Evolutionary conservation across 2,113 vertebrate species (phyloP), one percentile per base, ranked within the genome.

Genomic region (Hemiprocne comata): DNA sequence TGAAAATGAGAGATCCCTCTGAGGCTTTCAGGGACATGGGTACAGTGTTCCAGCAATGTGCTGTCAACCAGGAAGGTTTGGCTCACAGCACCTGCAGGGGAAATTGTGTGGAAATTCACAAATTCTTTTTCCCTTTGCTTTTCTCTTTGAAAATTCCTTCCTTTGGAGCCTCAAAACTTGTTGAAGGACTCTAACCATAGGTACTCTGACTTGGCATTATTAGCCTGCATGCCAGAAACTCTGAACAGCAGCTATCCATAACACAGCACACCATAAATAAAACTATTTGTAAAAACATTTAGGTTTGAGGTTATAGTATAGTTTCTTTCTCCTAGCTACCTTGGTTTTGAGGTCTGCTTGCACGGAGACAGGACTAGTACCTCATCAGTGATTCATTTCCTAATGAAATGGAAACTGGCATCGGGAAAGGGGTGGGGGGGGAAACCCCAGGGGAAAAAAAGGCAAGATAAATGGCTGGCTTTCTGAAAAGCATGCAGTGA

Each of bases 401-500:
- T 89, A 91, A 94, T 83, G 94, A 97, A 94, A 97, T 95, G 87
- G 94, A 93, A 96, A 92, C 75, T 86, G 87, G 91, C 55, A 72
- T 85, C 57, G 65, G 57, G 61, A 90, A 87, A 62, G 71, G 72
- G 66, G 51, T 5, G 40, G 40, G 40, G 11, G 13, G 13, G 11
- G 40, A 42, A 42, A 42, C 12, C 90, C 8, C 36, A 26, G 33
- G 44, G 53, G 5, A 74, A 85, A 89, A 92, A 94, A 92, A 93
- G 80, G 90, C 76, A 96, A 97, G 96, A 97, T 94, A 89, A 97
- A 97, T 97, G 85, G 13, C 91, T 97, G 96, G 81, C 79, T 79
- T 90, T 96, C 91, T 75, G 82, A 85, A 94, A 95, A 94, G 84
- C 91, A 76, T 15, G 29, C 60, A 14, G 87, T 48, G 96, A 97